Evolutionary conservation across 1,140 invertebrate genomes (phyloP).

Genomic region (Subanguina moxae): DNA sequence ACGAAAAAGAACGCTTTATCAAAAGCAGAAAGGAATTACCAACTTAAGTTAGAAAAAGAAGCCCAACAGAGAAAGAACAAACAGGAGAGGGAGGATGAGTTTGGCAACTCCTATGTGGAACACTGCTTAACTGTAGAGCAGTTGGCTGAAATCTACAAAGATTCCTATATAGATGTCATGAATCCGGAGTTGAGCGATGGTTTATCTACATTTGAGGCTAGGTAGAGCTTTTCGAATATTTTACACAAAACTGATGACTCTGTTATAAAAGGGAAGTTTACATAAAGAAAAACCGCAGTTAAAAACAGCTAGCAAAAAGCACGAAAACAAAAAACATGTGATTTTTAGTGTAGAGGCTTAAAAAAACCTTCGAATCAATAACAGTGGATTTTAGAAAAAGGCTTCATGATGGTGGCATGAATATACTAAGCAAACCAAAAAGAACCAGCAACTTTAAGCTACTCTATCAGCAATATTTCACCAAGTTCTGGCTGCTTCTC

Average conservation of each 20-base stretch:
- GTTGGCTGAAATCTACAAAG: constrained; percentile 50
- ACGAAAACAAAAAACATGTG: not conserved
- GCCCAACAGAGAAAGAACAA: not conserved
- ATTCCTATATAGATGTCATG: constrained; percentile 53
- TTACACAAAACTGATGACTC: too few relatives aligned
- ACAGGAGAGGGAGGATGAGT: not conserved
- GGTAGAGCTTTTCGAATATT: constrained; percentile 28
- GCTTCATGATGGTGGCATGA: constrained; percentile 51
- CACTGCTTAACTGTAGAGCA: constrained; percentile 46
- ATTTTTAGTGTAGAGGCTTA: not conserved
- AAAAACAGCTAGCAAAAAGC: too few relatives aligned
- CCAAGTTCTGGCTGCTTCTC: constrained; percentile 58
- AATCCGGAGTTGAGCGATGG: constrained; percentile 55
- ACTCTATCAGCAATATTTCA: constrained; percentile 52
- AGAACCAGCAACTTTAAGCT: constrained; percentile 40
- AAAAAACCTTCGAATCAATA: too few relatives aligned
- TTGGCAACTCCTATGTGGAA: constrained; percentile 41
- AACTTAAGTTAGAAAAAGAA: too few relatives aligned
- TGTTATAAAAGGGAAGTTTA: too few relatives aligned
- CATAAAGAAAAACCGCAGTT: too few relatives aligned
- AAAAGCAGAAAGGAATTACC: too few relatives aligned
- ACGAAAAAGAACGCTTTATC: too few relatives aligned
- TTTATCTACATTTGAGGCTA: constrained; percentile 47
- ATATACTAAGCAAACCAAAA: constrained; percentile 45
- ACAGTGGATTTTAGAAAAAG: constrained; percentile 55